Evolutionary conservation across 2,888 invertebrate genomes (phyloP), one percentile per base, ranked within the genome.

Genomic region (Platycnemis pennipes): DNA sequence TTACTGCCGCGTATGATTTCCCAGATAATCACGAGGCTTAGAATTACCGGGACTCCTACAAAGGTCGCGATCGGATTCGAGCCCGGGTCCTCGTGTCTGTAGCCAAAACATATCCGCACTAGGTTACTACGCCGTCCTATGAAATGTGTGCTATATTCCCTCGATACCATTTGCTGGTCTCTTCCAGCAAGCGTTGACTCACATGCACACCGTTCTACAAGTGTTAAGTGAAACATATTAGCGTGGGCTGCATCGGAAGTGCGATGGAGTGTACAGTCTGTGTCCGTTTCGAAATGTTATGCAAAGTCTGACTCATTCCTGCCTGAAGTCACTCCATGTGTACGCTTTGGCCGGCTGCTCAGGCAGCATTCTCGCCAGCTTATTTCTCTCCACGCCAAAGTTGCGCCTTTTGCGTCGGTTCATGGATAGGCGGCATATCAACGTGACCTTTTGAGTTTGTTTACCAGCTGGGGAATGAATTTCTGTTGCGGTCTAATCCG

Each of bases 371-470:
- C 77, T 77, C 77, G 77, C 77, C 37, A 37, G 77, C 31, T 37
- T 37, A 37, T 77, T 77, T 1, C 77, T n/a, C 77, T 37, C 77
- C n/a, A 5, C 77, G 63, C 63, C 31, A 77, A 77, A 77, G 77
- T 13, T 37, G 37, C 77, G 77, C 77, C 77, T 77, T 37, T 77
- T 77, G 77, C 77, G 77, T 77, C 77, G 77, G 37, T 77, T 77
- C 77, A 77, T 31, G 77, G 77, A 77, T 77, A 77, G 31, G 11
- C 77, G 5, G 77, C 37, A 77, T 77, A 77, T 77, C 77, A 77
- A 37, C 77, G 31, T 77, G 77, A 77, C 77, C 77, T 77, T 77
- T 77, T 77, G 77, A 77, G 77, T 77, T 37, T 77, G 77, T 77
- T 77, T 77, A 77, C 77, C 37, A 37, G 77, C 77, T 16, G 77